phyloP scores from a whole-genome alignment of 23 tunicate species.

The Phallusia fumigata region DNA sequence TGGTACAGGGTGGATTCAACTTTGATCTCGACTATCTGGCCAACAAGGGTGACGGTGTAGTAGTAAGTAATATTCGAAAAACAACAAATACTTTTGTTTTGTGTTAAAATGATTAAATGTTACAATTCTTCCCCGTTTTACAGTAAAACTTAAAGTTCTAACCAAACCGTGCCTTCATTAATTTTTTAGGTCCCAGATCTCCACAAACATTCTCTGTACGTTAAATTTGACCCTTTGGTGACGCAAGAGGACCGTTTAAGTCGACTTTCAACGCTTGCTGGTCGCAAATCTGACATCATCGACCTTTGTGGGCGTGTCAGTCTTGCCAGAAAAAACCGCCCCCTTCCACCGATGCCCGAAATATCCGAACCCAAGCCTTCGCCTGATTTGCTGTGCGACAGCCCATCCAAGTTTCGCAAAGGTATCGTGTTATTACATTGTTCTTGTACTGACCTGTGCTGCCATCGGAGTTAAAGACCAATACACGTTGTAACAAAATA shows the following conservation, averaged over 20 bases:
- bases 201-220: conserved; percentile 65
- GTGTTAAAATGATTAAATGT: no score
- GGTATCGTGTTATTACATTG: no score
- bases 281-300: conserved; percentile 71
- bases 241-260: conserved; percentile 18
- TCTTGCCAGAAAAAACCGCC: conserved; percentile 8
- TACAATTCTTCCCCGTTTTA: no score
- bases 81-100: no score
- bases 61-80: conserved; percentile 31
- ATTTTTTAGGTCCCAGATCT: conserved; percentile 39
- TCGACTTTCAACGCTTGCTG: conserved; percentile 20
- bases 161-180: no score
- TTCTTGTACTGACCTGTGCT: no score
- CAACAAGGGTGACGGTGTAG: conserved; percentile 26
- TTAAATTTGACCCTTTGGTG: conserved; percentile 70
- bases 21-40: conserved; percentile 62
- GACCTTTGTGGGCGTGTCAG: conserved; percentile 54
- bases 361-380: background rate
- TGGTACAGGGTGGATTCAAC: conserved; percentile 43
- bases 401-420: conserved; percentile 33
- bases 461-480: no score
- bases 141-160: no score
- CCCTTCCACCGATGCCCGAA: background rate
- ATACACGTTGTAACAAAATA: no score
- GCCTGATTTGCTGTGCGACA: conserved; percentile 68